Conservation (phyloP, 2,888 invertebrate genomes). For the Hipparchia sbordonii region DNA sequence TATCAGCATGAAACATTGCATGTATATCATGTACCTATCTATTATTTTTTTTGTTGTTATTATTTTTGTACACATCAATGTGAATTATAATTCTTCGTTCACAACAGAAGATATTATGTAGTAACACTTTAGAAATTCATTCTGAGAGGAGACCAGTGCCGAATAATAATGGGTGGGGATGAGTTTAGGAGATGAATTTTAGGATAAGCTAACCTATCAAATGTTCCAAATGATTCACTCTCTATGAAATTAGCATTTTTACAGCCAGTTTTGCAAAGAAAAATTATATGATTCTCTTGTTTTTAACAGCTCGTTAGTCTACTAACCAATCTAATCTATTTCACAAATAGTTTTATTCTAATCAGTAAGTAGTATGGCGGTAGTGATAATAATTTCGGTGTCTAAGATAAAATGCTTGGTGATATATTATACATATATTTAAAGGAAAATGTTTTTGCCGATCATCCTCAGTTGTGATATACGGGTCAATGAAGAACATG, state of each 20-base stretch:
- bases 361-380: slow-evolving; percentile 9
- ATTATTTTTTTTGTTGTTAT: no score
- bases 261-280: no score
- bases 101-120: background rate
- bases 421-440: slow-evolving; percentile 12
- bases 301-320: no score
- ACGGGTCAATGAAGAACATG: slow-evolving; percentile 28
- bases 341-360: slow-evolving; percentile 1
- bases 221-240: no score
- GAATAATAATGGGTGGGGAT: no score
- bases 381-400: slow-evolving; percentile 11
- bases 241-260: no score
- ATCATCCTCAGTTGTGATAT: slow-evolving; percentile 1
- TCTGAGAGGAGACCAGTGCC: no score
- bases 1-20: background rate
- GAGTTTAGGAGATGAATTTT: no score
- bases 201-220: no score
- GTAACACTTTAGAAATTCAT: no score
- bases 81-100: background rate
- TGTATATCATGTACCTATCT: background rate
- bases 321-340: background rate
- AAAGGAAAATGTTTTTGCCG: slow-evolving; percentile 6
- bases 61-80: background rate
- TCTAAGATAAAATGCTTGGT: slow-evolving; percentile 7
- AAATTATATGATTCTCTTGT: no score